These are phyloP conservation scores for Philopotamus ludificatus DNA, from an alignment of 1,140 invertebrate species.

Conservation along the genomic window DNA sequence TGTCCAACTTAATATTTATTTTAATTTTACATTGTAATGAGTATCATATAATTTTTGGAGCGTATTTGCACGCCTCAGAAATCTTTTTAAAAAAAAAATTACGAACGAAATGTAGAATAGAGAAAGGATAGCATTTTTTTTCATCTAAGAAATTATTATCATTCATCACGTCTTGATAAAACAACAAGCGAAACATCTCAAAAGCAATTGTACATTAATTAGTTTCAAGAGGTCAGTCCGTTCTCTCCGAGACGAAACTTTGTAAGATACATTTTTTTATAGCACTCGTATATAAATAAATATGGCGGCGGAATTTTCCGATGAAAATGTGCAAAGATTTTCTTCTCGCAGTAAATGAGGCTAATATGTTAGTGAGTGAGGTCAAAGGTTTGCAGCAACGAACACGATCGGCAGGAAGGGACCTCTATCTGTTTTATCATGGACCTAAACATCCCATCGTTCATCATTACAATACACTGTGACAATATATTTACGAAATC, in stretches of 20 bases:
- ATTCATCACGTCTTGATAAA: neutral
- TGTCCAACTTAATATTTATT: too few species aligned
- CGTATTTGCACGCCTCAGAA: too few species aligned
- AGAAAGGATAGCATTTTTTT: too few species aligned
- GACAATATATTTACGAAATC: too few species aligned
- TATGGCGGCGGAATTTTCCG: too few species aligned
- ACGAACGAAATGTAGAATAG: too few species aligned
- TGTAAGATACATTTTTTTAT: neutral
- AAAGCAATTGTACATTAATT: neutral
- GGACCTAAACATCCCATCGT: slow-evolving; percentile 8
- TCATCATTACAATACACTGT: slow-evolving; percentile 26
- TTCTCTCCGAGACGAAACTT: neutral
- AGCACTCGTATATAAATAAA: neutral
- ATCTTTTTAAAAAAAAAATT: too few species aligned
- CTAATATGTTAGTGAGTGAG: slow-evolving; percentile 9
- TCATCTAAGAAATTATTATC: neutral
- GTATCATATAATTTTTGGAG: too few species aligned
- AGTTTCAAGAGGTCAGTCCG: neutral
- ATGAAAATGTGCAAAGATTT: neutral
- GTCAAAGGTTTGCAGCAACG: neutral
- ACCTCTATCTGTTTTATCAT: neutral
- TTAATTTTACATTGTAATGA: too few species aligned
- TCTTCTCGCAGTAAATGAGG: slow-evolving; percentile 4
- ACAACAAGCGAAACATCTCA: neutral
- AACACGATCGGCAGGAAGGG: neutral